Conservation (phyloP, 2,113 vertebrate genomes). For the Sardina pilchardus region DNA sequence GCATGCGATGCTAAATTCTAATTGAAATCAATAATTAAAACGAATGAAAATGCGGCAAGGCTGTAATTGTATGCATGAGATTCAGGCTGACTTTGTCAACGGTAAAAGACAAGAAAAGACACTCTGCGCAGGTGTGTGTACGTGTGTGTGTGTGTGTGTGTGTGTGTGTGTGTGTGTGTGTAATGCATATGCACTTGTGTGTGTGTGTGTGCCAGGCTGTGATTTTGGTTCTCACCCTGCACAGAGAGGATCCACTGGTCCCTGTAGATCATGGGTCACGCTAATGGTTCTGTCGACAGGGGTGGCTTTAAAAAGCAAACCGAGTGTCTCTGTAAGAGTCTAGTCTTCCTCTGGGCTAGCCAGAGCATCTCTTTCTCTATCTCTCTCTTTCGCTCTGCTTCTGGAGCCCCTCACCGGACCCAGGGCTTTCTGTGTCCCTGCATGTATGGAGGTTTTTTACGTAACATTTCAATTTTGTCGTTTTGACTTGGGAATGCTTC, state of each 20-base stretch:
- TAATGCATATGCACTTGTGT: too few species aligned
- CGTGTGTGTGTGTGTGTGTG: background rate
- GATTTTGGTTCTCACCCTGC: background rate
- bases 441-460: background rate
- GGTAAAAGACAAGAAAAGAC: background rate
- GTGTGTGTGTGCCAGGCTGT: background rate
- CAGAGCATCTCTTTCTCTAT: conserved; percentile 32
- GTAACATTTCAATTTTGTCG: background rate
- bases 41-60: background rate
- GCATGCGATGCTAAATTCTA: background rate
- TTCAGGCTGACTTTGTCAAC: background rate
- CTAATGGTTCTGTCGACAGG: background rate
- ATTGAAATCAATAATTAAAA: background rate
- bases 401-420: background rate
- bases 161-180: background rate
- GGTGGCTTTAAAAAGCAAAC: background rate
- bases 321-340: background rate
- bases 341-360: background rate
- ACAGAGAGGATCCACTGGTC: background rate
- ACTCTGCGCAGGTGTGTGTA: background rate
- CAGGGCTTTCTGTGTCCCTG: background rate
- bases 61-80: background rate
- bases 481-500: background rate
- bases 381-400: conserved; percentile 11
- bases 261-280: background rate